These are phyloP conservation scores for Enoplosus armatus DNA, from an alignment of 2,797 vertebrate genomes.

Conservation along the genomic window DNA sequence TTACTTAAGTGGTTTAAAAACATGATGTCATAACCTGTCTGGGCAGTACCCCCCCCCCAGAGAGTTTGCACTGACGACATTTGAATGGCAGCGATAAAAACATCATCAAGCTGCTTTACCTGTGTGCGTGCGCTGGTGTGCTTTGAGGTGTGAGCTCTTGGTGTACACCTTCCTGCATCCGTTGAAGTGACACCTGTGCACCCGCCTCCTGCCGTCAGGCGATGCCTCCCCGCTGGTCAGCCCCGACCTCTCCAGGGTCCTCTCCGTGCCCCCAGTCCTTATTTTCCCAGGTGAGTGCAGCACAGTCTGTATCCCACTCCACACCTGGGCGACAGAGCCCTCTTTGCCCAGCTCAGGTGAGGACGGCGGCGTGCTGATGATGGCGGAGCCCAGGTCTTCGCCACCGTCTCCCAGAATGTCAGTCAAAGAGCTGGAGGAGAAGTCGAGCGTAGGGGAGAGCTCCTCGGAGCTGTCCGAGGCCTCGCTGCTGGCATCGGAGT, in stretches of 20 bases:
- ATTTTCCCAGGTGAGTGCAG: slow-evolving; percentile 90
- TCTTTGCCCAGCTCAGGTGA: slow-evolving; percentile 93
- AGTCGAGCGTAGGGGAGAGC: slow-evolving; percentile 91
- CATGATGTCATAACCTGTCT: slow-evolving; percentile 1
- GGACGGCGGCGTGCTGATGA: slow-evolving; percentile 90
- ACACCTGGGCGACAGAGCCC: slow-evolving; percentile 83
- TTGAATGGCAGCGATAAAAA: background rate
- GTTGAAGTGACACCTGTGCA: slow-evolving; percentile 96
- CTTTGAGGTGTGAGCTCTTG: slow-evolving; percentile 99
- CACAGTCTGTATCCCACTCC: slow-evolving; percentile 88
- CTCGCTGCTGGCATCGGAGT: slow-evolving; percentile 92
- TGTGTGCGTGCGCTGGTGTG: slow-evolving; percentile 98
- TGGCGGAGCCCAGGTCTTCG: slow-evolving; percentile 89
- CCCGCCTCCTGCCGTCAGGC: slow-evolving; percentile 91
- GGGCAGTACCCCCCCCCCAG: background rate
- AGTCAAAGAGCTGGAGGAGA: slow-evolving; percentile 88
- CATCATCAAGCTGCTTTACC: slow-evolving; percentile 76
- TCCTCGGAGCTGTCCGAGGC: slow-evolving; percentile 95
- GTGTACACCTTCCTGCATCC: slow-evolving; percentile 99
- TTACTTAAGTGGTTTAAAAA: background rate
- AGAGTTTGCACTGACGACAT: background rate
- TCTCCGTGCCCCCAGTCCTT: slow-evolving; percentile 86
- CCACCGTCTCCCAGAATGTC: slow-evolving; percentile 88
- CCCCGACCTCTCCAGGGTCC: slow-evolving; percentile 86
- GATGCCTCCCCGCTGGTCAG: slow-evolving; percentile 90